These are phyloP conservation scores for Loris lydekkerianus DNA, from an alignment of 2,797 vertebrate species.

Conservation along the genomic window DNA sequence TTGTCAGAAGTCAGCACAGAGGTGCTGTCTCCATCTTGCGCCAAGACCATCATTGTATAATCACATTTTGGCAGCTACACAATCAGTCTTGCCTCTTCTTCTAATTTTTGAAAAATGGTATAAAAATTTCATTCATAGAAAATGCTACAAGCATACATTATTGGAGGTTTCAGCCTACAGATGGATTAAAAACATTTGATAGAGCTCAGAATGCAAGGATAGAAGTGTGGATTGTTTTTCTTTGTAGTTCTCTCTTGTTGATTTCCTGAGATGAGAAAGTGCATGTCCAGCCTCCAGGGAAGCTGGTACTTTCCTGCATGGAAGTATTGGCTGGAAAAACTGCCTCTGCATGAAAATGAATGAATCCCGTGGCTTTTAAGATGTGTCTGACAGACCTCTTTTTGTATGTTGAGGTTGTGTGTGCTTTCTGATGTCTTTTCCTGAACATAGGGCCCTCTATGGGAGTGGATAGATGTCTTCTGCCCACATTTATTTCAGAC, in stretches of 20 bases:
- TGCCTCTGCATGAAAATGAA: background rate
- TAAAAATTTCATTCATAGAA: no score
- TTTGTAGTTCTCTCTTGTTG: background rate
- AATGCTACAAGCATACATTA: no score
- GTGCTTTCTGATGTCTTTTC: background rate
- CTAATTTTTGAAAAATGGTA: no score
- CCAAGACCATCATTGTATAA: background rate
- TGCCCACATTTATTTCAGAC: background rate
- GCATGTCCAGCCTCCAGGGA: background rate
- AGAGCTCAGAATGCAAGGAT: no score
- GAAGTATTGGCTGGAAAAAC: background rate
- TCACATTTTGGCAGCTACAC: background rate
- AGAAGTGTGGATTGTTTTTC: no score
- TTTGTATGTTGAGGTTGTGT: background rate
- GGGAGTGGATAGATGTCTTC: background rate
- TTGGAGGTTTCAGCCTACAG: no score
- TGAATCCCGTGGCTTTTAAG: background rate
- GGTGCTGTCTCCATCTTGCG: background rate
- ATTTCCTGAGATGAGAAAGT: background rate
- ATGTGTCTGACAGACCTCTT: background rate
- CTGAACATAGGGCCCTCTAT: background rate
- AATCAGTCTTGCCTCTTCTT: no score
- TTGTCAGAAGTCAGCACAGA: background rate
- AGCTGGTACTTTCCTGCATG: background rate
- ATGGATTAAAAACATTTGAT: no score